A percentile compares a stretch with the other conserved stretches of the same genome.
These are phyloP conservation scores for Drosophila grimshawi DNA, from an alignment of 1,140 invertebrate species.

Conservation along the genomic window DNA sequence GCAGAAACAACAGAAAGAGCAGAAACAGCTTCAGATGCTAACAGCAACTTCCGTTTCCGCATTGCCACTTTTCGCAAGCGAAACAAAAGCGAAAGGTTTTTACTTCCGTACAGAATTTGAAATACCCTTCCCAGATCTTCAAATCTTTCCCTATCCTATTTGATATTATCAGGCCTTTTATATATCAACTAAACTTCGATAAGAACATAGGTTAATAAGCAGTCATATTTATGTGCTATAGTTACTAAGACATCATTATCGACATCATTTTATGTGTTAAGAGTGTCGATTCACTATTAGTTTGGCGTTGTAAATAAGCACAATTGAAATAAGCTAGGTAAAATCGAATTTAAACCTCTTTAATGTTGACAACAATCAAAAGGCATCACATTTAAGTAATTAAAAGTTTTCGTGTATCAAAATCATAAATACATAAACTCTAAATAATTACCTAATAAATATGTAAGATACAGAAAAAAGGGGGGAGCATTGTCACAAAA, in stretches of 20 bases:
- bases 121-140: neutral
- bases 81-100: constrained; percentile 5
- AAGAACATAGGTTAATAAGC: no score
- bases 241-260: neutral
- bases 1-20: constrained; percentile 6
- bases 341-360: constrained; percentile 48
- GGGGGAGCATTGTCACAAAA: constrained; percentile 76
- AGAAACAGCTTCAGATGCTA: constrained; percentile 24
- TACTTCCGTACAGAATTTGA: neutral
- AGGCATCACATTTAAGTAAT: constrained; percentile 11
- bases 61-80: neutral
- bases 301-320: constrained; percentile 1
- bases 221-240: neutral
- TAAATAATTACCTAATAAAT: constrained; percentile 33
- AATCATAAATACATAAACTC: constrained; percentile 9
- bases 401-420: constrained; percentile 17
- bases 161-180: neutral
- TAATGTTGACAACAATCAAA: constrained; percentile 41
- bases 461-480: constrained; percentile 46
- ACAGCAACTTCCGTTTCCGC: constrained; percentile 30
- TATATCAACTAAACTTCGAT: no score
- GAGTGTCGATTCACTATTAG: neutral
- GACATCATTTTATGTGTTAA: neutral
- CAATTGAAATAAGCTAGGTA: constrained; percentile 19
- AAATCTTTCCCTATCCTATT: neutral